Evolutionary conservation across 2,888 invertebrate genomes (phyloP).

Genomic region (Pollenia angustigena): DNA sequence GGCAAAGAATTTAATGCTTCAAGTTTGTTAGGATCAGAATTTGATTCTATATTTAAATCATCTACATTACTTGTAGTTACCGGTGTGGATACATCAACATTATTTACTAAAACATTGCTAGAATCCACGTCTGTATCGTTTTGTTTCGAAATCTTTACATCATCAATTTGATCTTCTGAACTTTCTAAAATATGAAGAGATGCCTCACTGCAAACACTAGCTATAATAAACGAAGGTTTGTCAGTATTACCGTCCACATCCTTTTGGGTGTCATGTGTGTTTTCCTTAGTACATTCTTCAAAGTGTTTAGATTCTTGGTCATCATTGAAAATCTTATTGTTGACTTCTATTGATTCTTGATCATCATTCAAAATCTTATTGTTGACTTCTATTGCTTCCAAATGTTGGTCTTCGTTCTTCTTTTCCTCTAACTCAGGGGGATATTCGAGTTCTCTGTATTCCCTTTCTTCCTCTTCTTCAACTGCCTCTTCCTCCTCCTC

Average conservation of each 20-base stretch:
- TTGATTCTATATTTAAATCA: neutral
- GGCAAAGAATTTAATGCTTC: neutral
- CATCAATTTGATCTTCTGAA: neutral
- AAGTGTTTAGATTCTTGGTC: neutral
- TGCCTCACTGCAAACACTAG: conserved; percentile 78
- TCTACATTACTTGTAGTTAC: neutral
- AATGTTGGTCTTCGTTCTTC: conserved; percentile 7
- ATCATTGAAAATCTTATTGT: conserved; percentile 41
- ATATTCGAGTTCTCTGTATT: conserved; percentile 68
- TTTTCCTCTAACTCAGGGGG: conserved; percentile 50
- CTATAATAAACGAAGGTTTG: conserved; percentile 76
- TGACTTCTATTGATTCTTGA: conserved; percentile 57
- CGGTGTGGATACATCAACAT: neutral
- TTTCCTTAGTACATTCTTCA: neutral
- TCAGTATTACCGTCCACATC: neutral
- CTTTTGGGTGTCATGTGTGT: neutral
- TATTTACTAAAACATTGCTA: neutral
- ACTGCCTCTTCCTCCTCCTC: conserved; percentile 67
- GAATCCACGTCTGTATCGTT: neutral
- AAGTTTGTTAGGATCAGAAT: neutral
- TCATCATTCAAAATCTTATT: conserved; percentile 40
- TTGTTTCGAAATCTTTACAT: neutral
- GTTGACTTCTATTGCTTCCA: conserved; percentile 65
- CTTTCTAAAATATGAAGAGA: neutral
- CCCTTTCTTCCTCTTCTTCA: conserved; percentile 73